Base-by-base conservation (phyloP, 2,797 vertebrate species). In the Carcharodon carcharias region DNA sequence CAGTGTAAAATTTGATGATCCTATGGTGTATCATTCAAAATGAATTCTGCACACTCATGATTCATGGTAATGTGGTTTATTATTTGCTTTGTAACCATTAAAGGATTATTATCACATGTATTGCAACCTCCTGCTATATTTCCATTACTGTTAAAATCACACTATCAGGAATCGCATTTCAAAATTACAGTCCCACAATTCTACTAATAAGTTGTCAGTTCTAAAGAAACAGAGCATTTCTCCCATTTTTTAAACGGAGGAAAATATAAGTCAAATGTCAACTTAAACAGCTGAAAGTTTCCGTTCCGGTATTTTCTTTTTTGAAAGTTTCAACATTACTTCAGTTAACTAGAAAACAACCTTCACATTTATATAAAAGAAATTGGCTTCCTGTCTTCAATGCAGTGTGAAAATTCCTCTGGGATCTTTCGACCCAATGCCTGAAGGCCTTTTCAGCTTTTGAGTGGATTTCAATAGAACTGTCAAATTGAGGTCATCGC, bases 401-500 rank as follows among this genome's bases (percentile, higher is more conserved):
- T 54, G 69, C 5, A 56, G 31, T 71, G 50, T 71, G 26, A 95
- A 73, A 77, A 73, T 31, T 95, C 94, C 73, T 95, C 94, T 95
- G 94, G 94, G 94, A 95, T 95, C 26, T 95, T 77, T 95, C 3
- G 31, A 71, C 94, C 45, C 94, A 58, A 26, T 56, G 94, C 69
- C 94, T 95, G 28, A 77, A 58, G 94, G 50, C 28, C 56, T 95
- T 95, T 73, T 58, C 67, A 71, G 45, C 94, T 73, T 73, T 67
- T 56, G 69, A 77, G 67, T 73, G 71, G 65, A 58, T 95, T 95
- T 71, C 54, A 95, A 35, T 95, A 73, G 50, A 58, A 50, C 69
- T 95, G 94, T 77, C 94, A 95, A 95, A 77, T 77, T 77, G 26
- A 58, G 94, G 71, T 77, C 94, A 95, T 56, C 50, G 56, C 12